Evolutionary conservation across 2,797 vertebrate genomes (phyloP), one percentile per base, ranked within the genome.

Genomic region (Phoebastria nigripes): DNA sequence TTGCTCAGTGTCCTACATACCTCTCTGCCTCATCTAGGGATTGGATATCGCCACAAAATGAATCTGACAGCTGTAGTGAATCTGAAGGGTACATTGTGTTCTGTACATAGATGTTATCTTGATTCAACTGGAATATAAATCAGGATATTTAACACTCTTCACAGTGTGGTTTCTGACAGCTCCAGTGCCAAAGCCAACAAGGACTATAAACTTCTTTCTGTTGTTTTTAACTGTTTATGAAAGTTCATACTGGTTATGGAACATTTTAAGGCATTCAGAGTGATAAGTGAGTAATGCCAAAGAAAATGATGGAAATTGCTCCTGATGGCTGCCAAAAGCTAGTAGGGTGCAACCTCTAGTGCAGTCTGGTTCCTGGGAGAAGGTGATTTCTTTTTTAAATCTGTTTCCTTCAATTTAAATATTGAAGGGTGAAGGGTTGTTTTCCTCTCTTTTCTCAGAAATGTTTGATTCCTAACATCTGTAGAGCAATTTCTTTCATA

Each of bases 51-150:
- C 58, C 58, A n/a, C 61, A 91, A 89, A 91, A 93, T 79, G 58
- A 72, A 91, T 76, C 92, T 91, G 94, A 92, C 87, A 89, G 85
- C 88, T 93, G 55, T 80, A 85, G 88, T 65, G 82, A 77, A 85
- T 95, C 58, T 73, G 89, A 73, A 89, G 72, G 79, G 89, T 76
- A 95, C 93, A 94, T 82, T 92, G 90, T 81, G 82, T 94, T 94
- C 85, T 77, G 85, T 79, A 78, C 55, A 24, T 90, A 73, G 67
- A 93, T 87, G 69, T 86, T 82, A 81, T 84, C 85, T 93, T 69
- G 74, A 73, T 91, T 89, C 89, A 89, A 29, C 25, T 79, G 91
- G 91, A 87, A 85, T 82, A 92, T 77, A 84, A 94, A 95, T 95
- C 74, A 82, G 69, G 87, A 79, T 79, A 73, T 79, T 93, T 91